Evolutionary conservation across 2,888 invertebrate genomes (phyloP).

Genomic region (Boloria selene): DNA sequence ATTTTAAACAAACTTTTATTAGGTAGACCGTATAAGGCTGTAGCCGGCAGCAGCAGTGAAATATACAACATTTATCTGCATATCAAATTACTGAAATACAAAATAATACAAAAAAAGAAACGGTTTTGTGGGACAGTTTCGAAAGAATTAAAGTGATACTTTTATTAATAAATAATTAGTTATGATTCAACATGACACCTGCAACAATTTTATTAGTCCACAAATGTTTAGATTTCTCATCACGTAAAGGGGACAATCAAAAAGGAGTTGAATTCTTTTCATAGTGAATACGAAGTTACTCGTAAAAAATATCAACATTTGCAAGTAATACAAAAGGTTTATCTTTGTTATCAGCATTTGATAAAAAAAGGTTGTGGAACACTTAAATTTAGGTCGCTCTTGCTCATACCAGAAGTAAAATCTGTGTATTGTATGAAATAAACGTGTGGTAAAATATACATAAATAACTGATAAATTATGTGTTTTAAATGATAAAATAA

Average conservation of each 20-base stretch:
- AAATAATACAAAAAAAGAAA: no score
- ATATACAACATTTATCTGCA: no score
- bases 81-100: no score
- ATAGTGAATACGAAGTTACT: conserved; percentile 28
- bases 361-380: conserved; percentile 66
- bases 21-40: no score
- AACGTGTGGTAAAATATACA: background rate
- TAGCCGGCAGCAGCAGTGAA: no score
- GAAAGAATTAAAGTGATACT: background rate
- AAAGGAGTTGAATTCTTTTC: conserved; percentile 22
- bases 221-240: conserved; percentile 23
- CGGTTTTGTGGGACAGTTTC: no score
- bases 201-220: conserved; percentile 18
- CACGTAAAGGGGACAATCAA: conserved; percentile 29
- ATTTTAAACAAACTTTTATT: no score
- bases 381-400: conserved; percentile 72
- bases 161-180: background rate
- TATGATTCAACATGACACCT: conserved; percentile 35
- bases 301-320: conserved; percentile 50
- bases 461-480: no score
- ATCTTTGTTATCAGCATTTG: conserved; percentile 74
- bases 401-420: conserved; percentile 49
- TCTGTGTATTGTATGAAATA: conserved; percentile 21
- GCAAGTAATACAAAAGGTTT: conserved; percentile 62
- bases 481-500: no score